These are phyloP conservation scores for Pimpla rufipes DNA, from an alignment of 2,888 invertebrate species.

Conservation along the genomic window DNA sequence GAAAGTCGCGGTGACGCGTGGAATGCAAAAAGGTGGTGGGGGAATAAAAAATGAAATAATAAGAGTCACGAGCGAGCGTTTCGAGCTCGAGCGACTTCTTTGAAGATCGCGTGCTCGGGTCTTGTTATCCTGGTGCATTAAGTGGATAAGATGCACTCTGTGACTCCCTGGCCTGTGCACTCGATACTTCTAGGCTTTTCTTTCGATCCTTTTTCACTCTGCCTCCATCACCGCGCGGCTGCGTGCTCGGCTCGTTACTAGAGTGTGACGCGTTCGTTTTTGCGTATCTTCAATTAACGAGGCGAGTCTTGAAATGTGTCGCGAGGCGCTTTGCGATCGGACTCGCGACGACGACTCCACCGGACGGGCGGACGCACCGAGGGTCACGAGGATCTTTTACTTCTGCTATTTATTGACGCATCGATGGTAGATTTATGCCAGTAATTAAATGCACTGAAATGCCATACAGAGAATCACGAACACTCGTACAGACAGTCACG, in stretches of 20 bases:
- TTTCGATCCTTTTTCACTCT: conserved; percentile 24
- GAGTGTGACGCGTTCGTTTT: conserved; percentile 57
- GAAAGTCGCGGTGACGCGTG: conserved; percentile 7
- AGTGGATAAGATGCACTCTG: conserved; percentile 32
- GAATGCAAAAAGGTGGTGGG: neutral
- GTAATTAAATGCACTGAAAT: too few relatives aligned
- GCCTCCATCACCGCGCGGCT: too few relatives aligned
- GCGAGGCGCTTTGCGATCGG: neutral
- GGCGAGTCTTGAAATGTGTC: conserved; percentile 6
- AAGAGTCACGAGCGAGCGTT: conserved; percentile 42
- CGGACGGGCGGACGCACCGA: too few relatives aligned
- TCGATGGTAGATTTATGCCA: too few relatives aligned
- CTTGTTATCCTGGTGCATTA: conserved; percentile 51
- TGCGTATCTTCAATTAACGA: conserved; percentile 9
- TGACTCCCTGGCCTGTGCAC: conserved; percentile 40
- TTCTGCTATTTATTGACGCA: too few relatives aligned
- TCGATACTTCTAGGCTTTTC: conserved; percentile 42
- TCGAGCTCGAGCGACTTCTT: conserved; percentile 56
- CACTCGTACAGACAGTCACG: too few relatives aligned
- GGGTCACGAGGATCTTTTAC: too few relatives aligned
- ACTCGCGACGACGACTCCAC: too few relatives aligned
- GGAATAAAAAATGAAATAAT: neutral
- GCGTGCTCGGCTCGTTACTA: conserved; percentile 45
- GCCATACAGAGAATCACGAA: too few relatives aligned
- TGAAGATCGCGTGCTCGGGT: conserved; percentile 64